A percentile compares a stretch with the other conserved stretches of the same genome.
These are phyloP conservation scores for Onychostruthus taczanowskii DNA, from an alignment of 2,113 vertebrate species.

Conservation along the genomic window DNA sequence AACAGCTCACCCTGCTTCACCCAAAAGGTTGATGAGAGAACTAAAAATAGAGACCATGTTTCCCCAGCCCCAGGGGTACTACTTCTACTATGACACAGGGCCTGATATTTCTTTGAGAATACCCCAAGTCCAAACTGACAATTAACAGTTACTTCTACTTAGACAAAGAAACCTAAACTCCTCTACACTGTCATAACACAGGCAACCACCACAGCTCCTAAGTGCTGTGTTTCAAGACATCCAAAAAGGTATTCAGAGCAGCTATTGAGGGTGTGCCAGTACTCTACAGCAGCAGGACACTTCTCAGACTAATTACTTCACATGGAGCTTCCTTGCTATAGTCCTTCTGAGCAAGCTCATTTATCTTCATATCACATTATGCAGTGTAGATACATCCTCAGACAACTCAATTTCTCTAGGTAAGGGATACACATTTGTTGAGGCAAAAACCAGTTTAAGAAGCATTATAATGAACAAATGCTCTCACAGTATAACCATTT, in stretches of 20 bases:
- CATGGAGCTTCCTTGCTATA: neutral
- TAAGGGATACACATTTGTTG: neutral
- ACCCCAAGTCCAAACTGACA: neutral
- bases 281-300: neutral
- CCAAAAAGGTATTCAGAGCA: neutral
- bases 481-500: neutral
- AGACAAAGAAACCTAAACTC: neutral
- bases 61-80: neutral
- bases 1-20: neutral
- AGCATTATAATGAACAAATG: neutral
- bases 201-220: neutral
- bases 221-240: neutral
- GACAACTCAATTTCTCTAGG: neutral
- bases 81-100: neutral
- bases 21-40: neutral
- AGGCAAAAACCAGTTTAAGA: neutral
- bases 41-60: neutral
- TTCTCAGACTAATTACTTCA: constrained; percentile 2
- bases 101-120: neutral
- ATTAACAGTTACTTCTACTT: neutral
- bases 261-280: neutral
- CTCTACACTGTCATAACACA: neutral
- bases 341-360: constrained; percentile 1
- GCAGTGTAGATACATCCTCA: neutral
- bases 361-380: neutral